Evolutionary conservation across 64 coral and sea anemone species (phyloP).

Genomic region (Platygyra sinensis): DNA sequence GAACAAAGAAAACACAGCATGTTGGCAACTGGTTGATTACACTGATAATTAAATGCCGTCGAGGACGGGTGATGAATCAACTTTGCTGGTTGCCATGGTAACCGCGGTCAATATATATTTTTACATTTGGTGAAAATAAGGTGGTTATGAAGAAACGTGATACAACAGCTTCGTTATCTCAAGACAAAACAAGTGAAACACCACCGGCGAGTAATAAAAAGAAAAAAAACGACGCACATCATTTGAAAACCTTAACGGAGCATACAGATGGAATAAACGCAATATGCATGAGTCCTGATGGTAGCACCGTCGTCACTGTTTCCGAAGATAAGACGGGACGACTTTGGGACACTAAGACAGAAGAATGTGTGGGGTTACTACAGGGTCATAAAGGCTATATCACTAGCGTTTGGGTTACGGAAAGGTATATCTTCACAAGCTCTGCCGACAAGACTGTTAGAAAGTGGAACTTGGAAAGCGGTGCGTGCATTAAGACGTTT

Average conservation of each 20-base stretch:
- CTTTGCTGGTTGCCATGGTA: neutral
- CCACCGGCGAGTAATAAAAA: neutral
- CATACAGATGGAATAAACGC: conserved; percentile 84
- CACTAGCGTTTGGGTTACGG: conserved; percentile 79
- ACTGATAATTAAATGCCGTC: neutral
- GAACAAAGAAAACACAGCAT: neutral
- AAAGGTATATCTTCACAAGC: conserved; percentile 83
- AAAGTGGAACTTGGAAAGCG: conserved; percentile 88
- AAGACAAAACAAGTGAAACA: conserved; percentile 50
- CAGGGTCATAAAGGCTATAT: conserved; percentile 85
- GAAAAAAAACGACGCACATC: conserved; percentile 60
- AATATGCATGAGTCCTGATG: conserved; percentile 80
- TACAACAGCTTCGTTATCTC: conserved; percentile 47
- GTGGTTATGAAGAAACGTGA: neutral
- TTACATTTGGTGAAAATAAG: neutral
- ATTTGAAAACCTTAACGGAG: conserved; percentile 71
- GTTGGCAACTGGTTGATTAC: neutral
- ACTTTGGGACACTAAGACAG: conserved; percentile 93
- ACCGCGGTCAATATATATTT: neutral
- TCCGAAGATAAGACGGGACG: conserved; percentile 91
- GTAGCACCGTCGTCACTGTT: conserved; percentile 78
- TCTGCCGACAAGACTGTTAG: conserved; percentile 88
- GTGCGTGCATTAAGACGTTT: conserved; percentile 53
- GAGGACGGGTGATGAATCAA: neutral
- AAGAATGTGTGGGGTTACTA: conserved; percentile 74